Evolutionary conservation across 2,113 vertebrate genomes (phyloP).

Genomic region (Sapayoa aenigma): DNA sequence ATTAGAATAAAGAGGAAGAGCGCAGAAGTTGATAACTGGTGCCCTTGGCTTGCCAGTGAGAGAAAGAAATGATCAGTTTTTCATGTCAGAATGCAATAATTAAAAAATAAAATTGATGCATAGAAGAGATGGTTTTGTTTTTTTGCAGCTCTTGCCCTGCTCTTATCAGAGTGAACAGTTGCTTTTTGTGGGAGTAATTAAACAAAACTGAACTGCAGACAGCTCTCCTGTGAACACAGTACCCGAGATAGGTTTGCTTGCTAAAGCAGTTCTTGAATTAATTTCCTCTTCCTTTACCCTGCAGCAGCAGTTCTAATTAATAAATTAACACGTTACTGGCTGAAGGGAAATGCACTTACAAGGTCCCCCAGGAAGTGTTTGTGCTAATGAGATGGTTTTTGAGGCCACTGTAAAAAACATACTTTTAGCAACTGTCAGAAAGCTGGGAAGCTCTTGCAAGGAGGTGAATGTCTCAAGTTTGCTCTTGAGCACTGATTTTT

Average conservation of each 20-base stretch:
- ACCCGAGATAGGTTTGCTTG: conserved; percentile 52
- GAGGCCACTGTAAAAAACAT: conserved; percentile 49
- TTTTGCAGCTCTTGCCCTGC: background rate
- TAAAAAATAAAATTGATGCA: conserved; percentile 12
- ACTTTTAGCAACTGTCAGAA: conserved; percentile 21
- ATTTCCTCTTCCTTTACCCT: conserved; percentile 64
- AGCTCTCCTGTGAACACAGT: conserved; percentile 62
- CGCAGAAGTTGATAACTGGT: background rate
- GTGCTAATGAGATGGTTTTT: conserved; percentile 61
- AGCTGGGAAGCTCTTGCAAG: background rate
- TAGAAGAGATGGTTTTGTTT: conserved; percentile 4
- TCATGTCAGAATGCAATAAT: conserved; percentile 33
- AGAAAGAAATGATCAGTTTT: background rate
- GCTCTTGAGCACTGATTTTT: background rate
- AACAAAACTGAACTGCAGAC: conserved; percentile 61
- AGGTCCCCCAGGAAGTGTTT: conserved; percentile 57
- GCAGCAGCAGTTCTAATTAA: conserved; percentile 70
- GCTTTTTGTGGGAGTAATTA: conserved; percentile 67
- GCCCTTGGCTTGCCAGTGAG: conserved; percentile 2
- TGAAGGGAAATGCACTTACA: conserved; percentile 66
- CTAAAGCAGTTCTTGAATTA: conserved; percentile 64
- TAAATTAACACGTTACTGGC: conserved; percentile 66
- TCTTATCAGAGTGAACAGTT: conserved; percentile 60
- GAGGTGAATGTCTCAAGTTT: conserved; percentile 36
- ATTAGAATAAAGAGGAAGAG: background rate